phyloP scores from a whole-genome alignment of 2,888 invertebrate genomes.

The Ptycholaimellus sp. region DNA sequence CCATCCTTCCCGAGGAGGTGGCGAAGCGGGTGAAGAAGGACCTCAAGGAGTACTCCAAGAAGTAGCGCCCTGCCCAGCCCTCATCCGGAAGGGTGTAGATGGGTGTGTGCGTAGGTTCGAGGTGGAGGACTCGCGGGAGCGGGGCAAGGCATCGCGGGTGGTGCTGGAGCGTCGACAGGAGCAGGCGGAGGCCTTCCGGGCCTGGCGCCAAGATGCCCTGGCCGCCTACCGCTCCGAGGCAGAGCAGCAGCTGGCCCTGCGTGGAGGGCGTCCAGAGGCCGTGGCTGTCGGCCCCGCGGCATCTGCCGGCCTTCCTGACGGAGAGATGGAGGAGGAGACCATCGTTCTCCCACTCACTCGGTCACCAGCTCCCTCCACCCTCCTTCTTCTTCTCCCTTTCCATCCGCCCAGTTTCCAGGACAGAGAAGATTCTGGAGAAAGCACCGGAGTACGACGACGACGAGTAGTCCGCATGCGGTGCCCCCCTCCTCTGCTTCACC shows the following conservation, averaged over 20 bases:
- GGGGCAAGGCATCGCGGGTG: constrained; percentile 20
- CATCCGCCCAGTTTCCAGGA: too few relatives aligned
- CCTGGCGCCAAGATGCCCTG: too few relatives aligned
- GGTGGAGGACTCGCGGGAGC: constrained; percentile 46
- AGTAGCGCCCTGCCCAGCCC: too few relatives aligned
- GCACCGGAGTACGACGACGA: constrained; percentile 11
- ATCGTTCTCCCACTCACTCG: constrained; percentile 18
- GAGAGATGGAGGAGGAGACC: constrained; percentile 18
- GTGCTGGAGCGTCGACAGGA: not conserved
- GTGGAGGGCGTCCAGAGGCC: constrained; percentile 11
- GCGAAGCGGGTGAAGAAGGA: constrained; percentile 78
- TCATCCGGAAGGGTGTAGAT: too few relatives aligned
- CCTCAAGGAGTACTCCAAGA: constrained; percentile 79
- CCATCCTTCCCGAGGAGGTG: constrained; percentile 54
- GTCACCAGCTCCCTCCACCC: too few relatives aligned
- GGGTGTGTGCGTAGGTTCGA: too few relatives aligned
- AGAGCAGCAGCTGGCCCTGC: not conserved
- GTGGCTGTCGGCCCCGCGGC: constrained; percentile 10
- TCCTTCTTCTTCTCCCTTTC: too few relatives aligned
- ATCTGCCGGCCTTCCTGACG: too few relatives aligned
- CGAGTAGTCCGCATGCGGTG: constrained; percentile 2
- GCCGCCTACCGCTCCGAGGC: too few relatives aligned
- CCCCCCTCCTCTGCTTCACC: constrained; percentile 1
- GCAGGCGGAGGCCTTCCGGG: too few relatives aligned
- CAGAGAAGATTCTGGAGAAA: constrained; percentile 11